These are phyloP conservation scores for Drosophila peninsularis DNA, from an alignment of 2,888 invertebrate genomes.

Conservation along the genomic window DNA sequence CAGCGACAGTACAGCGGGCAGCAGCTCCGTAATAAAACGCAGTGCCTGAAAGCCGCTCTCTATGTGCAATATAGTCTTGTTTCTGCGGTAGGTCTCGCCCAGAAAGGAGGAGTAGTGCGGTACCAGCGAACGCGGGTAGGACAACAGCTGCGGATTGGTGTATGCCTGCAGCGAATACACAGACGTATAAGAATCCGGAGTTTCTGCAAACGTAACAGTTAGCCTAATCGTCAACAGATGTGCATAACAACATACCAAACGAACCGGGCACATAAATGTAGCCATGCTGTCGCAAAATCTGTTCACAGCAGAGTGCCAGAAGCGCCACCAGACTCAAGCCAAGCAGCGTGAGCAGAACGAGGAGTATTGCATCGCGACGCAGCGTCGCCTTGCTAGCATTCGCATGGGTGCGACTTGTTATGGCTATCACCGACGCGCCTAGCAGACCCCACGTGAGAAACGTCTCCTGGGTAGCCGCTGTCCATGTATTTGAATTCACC, in stretches of 20 bases:
- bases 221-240: background rate
- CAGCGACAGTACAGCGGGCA: conserved; percentile 93
- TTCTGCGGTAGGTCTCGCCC: conserved; percentile 82
- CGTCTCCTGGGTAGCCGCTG: conserved; percentile 94
- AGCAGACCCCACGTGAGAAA: conserved; percentile 92
- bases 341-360: conserved; percentile 90
- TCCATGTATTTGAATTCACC: conserved; percentile 93
- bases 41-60: conserved; percentile 93
- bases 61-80: conserved; percentile 78
- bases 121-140: conserved; percentile 84
- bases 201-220: conserved; percentile 86
- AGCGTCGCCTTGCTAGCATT: conserved; percentile 75
- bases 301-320: conserved; percentile 92
- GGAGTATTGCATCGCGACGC: conserved; percentile 88
- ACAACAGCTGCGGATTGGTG: conserved; percentile 86
- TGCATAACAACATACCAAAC: conserved; percentile 88
- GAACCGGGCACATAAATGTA: conserved; percentile 92
- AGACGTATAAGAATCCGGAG: conserved; percentile 89
- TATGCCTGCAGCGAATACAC: conserved; percentile 87
- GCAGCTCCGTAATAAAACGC: conserved; percentile 94
- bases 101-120: conserved; percentile 83
- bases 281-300: conserved; percentile 90
- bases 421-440: conserved; percentile 83
- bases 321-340: conserved; percentile 91
- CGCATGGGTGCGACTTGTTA: conserved; percentile 80